Evolutionary conservation across 1,140 invertebrate species (phyloP), one percentile per base, ranked within the genome.

Genomic region (Papilio polyxenes): DNA sequence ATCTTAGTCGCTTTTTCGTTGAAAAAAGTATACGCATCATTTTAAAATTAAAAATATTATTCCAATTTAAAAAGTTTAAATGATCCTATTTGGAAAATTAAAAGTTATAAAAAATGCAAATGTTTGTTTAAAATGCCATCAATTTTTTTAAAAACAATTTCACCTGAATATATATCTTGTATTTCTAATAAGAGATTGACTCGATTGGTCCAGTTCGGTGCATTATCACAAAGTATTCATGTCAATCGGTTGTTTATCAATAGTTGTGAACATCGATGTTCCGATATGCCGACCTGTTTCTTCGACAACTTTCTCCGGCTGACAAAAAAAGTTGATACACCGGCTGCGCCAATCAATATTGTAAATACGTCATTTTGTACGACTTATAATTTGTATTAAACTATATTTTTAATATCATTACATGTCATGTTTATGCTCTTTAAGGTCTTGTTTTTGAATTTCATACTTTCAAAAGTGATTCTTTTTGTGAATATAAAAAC

Each of bases 281-380:
- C 40, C 59, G 59, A 80, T 79, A 65, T 69, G 31, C 13, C 31
- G 78, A 17, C 78, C 78, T 40, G 78, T 80, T 65, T 48, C 37
- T 72, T 78, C 78, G 62, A 81, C 74, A 81, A 82, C 83, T 84
- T 84, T 84, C 83, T 82, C 83, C 62, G 78, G 53, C 78, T n/a
- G 49, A 84, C 72, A 78, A 81, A 31, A 31, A 31, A 81, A 80
- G 77, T 80, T 82, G 78, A 83, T 78, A 78, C 76, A 80, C 78
- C 78, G 59, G 78, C 75, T 77, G 65, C 31, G 31, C 31, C 13
- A 56, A 75, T 75, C 44, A 75, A 77, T 77, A 77, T 53, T 77
- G 23, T 77, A 51, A 77, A 77, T 49, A 77, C 8, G 17, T 49
- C 74, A 48, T 49, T 75, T 49, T 75, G 17, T 48, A 44, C 6